Base-by-base conservation (phyloP, 2,797 vertebrate genomes). In the Acanthurus leucopareius region DNA sequence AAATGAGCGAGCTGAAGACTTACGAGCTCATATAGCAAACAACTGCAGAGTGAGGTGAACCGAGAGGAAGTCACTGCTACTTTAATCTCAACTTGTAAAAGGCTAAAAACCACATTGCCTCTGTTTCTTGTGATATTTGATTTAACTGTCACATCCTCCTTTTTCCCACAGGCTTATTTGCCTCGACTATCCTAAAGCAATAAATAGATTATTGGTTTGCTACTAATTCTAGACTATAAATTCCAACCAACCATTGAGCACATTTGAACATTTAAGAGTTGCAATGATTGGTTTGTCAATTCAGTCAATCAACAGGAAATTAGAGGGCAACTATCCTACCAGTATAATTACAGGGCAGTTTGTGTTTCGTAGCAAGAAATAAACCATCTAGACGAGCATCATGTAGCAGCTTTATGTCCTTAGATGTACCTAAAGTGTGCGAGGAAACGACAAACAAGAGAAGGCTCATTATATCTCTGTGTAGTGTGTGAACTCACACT, bases 11-110 rank as follows among this genome's bases (percentile, higher is more conserved):
- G 75, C 90, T 82, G 85, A 80, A 89, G 85, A 86, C 76, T 87
- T 83, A 80, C 83, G 86, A 84, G 83, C 80, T 89, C 72, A 86
- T 32, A 75, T 61, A 20, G 85, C 64, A 80, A 89, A 85, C 40
- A 58, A 73, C 84, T 79, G 64, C 73, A 86, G 64, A 83, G 71
- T 25, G 42, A 87, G 65, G 51, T 66, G 67, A 79, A 63, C 71
- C 5, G 7, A 70, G 69, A 77, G 62, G 69, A 76, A 83, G 62
- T 58, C 78, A 48, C 40, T 40, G 60, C 73, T 63, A 59, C 80
- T 66, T 77, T 32, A 32, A 32, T 32, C 28, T 32, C 28, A 32
- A 32, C 28, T 32, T 32, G 28, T 32, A 32, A 32, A 32, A 32
- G 28, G 28, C 28, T 32, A 32, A 32, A 32, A 32, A 32, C 51